phyloP scores from a whole-genome alignment of 2,113 vertebrate species.

The Hymenochirus boettgeri region DNA sequence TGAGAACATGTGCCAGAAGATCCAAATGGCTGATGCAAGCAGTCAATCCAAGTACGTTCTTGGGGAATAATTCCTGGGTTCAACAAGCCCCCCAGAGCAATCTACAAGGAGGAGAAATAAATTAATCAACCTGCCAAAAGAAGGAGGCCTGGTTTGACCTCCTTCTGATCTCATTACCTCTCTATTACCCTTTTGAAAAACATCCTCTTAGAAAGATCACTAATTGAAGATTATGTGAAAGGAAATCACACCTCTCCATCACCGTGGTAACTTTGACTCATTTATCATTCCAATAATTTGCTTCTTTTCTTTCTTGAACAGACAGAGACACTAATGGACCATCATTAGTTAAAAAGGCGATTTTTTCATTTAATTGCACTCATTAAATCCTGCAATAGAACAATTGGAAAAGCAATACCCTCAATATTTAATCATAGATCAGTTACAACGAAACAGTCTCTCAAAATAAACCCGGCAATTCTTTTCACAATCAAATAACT shows the following conservation, averaged over 20 bases:
- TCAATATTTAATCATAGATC: constrained; percentile 72
- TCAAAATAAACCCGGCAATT: constrained; percentile 63
- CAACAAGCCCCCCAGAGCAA: constrained; percentile 78
- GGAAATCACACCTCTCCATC: constrained; percentile 73
- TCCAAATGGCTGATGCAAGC: constrained; percentile 49
- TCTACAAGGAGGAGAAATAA: constrained; percentile 79
- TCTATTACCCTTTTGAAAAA: constrained; percentile 82
- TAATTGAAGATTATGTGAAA: constrained; percentile 88
- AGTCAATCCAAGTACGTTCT: constrained; percentile 53
- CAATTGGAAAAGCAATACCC: constrained; percentile 75
- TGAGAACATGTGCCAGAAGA: constrained; percentile 34
- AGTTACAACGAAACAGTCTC: constrained; percentile 63
- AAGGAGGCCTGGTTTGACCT: constrained; percentile 81
- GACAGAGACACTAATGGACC: constrained; percentile 76
- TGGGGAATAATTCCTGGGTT: constrained; percentile 63
- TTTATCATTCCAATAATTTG: constrained; percentile 80
- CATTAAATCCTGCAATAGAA: constrained; percentile 75
- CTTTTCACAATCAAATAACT: constrained; percentile 47
- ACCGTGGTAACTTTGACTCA: constrained; percentile 71
- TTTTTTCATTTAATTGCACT: constrained; percentile 82
- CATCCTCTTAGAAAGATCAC: constrained; percentile 83
- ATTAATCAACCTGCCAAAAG: constrained; percentile 92
- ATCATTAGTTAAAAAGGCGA: constrained; percentile 75
- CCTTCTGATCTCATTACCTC: constrained; percentile 84
- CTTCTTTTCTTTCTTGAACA: constrained; percentile 70